Conservation (phyloP, 2,888 invertebrate species). For the Tenthredo livida region DNA sequence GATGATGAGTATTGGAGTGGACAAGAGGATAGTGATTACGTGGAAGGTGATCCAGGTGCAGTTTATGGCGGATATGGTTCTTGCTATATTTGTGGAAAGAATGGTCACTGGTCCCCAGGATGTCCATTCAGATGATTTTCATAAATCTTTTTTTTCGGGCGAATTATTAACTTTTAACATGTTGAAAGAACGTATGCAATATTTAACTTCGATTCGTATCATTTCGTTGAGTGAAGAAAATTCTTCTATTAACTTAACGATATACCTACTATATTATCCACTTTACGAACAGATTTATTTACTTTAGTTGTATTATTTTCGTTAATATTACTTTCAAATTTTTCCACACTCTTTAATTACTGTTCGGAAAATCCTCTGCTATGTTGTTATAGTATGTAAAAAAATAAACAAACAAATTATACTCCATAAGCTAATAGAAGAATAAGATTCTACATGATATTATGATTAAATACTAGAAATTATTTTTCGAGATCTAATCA, state of each 20-base stretch:
- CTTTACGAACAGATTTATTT: neutral
- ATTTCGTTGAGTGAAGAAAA: conserved; percentile 4
- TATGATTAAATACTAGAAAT: neutral
- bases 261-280: neutral
- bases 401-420: too few species aligned
- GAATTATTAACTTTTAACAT: neutral
- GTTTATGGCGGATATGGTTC: conserved; percentile 83
- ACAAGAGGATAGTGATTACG: conserved; percentile 57
- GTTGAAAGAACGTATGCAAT: conserved; percentile 39
- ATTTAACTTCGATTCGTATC: conserved; percentile 1
- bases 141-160: neutral
- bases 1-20: conserved; percentile 56
- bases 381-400: too few species aligned
- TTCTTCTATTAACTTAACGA: neutral
- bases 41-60: conserved; percentile 75
- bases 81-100: conserved; percentile 81
- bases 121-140: conserved; percentile 70
- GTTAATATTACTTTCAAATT: neutral
- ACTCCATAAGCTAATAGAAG: too few species aligned
- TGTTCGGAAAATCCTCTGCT: neutral
- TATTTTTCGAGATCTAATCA: neutral
- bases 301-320: neutral
- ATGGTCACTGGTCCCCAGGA: conserved; percentile 80
- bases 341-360: neutral
- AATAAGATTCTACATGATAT: too few species aligned